These are phyloP conservation scores for Harpalus rubripes DNA, from an alignment of 2,888 invertebrate genomes.

Conservation along the genomic window DNA sequence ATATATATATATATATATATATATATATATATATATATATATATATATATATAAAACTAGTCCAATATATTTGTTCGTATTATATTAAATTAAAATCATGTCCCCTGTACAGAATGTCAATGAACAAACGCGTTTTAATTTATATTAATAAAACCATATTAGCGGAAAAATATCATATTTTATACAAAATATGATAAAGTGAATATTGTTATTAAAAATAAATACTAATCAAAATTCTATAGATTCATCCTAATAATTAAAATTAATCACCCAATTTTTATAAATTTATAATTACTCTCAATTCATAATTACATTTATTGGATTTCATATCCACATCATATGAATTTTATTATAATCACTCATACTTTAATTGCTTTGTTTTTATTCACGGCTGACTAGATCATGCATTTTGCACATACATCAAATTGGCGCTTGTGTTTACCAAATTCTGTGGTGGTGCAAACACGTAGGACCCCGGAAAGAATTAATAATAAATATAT, in stretches of 20 bases:
- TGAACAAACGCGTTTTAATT: no score
- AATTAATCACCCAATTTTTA: constrained; percentile 31
- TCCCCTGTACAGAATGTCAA: no score
- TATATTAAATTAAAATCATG: no score
- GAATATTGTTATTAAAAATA: background rate
- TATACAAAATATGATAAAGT: background rate
- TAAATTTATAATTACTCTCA: constrained; percentile 1
- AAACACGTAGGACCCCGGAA: constrained; percentile 46
- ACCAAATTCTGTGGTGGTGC: constrained; percentile 30
- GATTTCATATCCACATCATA: constrained; percentile 7
- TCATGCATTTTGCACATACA: constrained; percentile 21
- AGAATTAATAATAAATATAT: constrained; percentile 63
- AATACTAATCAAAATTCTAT: background rate
- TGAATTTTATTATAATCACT: background rate
- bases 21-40: no score
- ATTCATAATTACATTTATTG: background rate
- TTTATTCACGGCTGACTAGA: background rate
- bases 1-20: no score
- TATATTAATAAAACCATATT: background rate
- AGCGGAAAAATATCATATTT: background rate
- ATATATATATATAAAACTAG: no score
- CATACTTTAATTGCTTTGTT: constrained; percentile 5
- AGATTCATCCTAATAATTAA: constrained; percentile 14
- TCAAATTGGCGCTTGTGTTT: constrained; percentile 40
- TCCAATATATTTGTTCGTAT: no score